phyloP scores from a whole-genome alignment of 1,140 invertebrate genomes.

The Neotoxoptera formosana region DNA sequence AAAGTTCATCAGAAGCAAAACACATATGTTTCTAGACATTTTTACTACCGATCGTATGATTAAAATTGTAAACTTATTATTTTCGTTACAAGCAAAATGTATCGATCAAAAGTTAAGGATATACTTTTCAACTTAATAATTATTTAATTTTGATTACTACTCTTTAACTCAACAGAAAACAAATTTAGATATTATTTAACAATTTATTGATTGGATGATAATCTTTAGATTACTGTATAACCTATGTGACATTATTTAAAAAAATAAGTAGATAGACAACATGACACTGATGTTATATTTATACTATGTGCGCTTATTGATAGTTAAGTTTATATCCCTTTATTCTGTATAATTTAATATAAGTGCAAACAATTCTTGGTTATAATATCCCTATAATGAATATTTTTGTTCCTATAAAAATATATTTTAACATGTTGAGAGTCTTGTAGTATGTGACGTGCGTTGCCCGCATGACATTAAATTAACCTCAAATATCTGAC shows the following conservation, averaged over 20 bases:
- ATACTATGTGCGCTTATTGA: background rate
- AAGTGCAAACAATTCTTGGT: background rate
- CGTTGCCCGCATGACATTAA: background rate
- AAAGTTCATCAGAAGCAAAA: conserved; percentile 86
- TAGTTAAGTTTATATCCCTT: background rate
- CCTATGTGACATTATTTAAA: background rate
- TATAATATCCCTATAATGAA: background rate
- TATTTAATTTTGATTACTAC: background rate
- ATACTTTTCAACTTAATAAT: background rate
- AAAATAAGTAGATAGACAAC: background rate
- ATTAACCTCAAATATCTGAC: background rate
- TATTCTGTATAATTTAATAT: background rate
- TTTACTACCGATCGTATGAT: background rate
- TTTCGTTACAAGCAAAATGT: background rate
- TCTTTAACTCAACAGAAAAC: background rate
- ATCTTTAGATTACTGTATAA: background rate
- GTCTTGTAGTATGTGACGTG: background rate
- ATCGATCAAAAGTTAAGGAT: background rate
- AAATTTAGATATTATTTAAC: background rate
- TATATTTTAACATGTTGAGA: background rate
- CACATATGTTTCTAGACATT: background rate
- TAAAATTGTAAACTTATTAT: background rate
- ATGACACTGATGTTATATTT: background rate
- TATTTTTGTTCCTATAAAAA: background rate
- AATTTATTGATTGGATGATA: background rate